Evolutionary conservation across 2,888 invertebrate genomes (phyloP).

Genomic region (Polydrusus pterygomalis): DNA sequence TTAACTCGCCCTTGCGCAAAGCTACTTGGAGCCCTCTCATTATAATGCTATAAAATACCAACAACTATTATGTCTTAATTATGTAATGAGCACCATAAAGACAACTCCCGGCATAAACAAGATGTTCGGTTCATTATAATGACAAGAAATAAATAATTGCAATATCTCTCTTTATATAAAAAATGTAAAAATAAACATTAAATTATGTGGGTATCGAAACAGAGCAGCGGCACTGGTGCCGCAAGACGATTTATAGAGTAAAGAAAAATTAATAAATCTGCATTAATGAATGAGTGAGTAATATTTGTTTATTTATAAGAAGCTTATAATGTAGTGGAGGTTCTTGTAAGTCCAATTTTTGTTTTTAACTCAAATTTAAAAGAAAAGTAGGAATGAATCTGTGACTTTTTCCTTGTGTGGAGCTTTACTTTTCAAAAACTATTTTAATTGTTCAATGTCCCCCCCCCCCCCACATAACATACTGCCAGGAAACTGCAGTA

Average conservation of each 20-base stretch:
- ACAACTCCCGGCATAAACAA: conserved; percentile 28
- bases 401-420: too few relatives aligned
- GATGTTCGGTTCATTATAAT: conserved; percentile 31
- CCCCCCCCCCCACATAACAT: too few relatives aligned
- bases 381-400: too few relatives aligned
- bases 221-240: neutral
- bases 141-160: conserved; percentile 31
- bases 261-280: neutral
- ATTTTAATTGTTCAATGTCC: too few relatives aligned
- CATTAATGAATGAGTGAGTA: neutral
- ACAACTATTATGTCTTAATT: conserved; percentile 26
- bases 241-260: neutral
- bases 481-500: too few relatives aligned
- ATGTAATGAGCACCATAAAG: conserved; percentile 24
- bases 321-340: too few relatives aligned
- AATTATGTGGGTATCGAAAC: neutral
- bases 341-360: too few relatives aligned
- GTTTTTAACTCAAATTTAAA: too few relatives aligned
- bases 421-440: too few relatives aligned
- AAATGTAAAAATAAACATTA: neutral
- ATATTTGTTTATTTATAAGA: neutral
- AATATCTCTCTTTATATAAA: conserved; percentile 12
- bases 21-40: too few relatives aligned
- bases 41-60: neutral
- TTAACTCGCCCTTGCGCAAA: too few relatives aligned